A percentile compares a stretch with the other conserved stretches of the same genome.
Conservation (phyloP, 2,888 invertebrate species). For the Morpho achilles region DNA sequence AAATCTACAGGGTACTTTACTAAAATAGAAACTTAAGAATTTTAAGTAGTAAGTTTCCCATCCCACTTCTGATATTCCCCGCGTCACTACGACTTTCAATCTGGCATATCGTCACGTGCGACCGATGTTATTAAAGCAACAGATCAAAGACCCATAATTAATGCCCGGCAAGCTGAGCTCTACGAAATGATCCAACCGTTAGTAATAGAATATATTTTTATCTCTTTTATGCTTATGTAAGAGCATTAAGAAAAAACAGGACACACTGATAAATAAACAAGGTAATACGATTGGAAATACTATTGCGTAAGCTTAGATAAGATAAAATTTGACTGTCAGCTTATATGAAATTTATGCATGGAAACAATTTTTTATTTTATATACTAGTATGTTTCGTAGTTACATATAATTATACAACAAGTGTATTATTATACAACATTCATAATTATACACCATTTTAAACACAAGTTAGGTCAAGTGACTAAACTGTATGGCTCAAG, state of each 20-base stretch:
- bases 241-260: neutral
- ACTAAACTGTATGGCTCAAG: no score
- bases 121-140: constrained; percentile 10
- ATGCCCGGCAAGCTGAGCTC: constrained; percentile 16
- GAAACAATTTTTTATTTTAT: no score
- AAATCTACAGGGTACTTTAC: no score
- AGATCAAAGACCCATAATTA: constrained; percentile 25
- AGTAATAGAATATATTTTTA: constrained; percentile 1
- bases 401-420: no score
- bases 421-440: no score
- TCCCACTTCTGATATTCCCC: neutral
- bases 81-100: constrained; percentile 3
- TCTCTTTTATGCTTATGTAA: neutral
- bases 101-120: constrained; percentile 20
- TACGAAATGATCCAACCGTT: constrained; percentile 15
- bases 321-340: neutral
- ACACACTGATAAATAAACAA: constrained; percentile 6
- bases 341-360: neutral
- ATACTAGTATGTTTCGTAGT: no score
- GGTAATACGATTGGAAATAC: constrained; percentile 2
- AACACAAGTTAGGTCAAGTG: no score
- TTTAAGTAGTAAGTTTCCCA: constrained; percentile 1
- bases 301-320: constrained; percentile 4
- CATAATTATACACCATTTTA: no score
- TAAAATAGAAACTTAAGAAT: neutral